Conservation (phyloP, 2,888 invertebrate species). For the Elgonia sp. region DNA sequence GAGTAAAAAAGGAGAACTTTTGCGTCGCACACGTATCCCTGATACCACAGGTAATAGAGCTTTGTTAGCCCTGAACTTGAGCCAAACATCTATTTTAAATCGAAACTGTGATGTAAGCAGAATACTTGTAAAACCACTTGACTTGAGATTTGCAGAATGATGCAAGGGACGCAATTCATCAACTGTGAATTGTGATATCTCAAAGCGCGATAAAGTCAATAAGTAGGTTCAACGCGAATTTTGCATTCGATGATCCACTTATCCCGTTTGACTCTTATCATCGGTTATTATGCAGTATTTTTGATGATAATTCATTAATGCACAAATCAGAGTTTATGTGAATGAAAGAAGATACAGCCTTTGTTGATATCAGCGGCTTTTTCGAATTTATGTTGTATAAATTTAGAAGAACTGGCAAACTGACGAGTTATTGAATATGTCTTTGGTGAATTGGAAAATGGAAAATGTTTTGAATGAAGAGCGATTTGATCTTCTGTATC, state of each 20-base stretch:
- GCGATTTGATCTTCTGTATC: not conserved
- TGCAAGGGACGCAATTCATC: constrained; percentile 27
- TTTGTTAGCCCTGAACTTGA: constrained; percentile 79
- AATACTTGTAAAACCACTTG: constrained; percentile 24
- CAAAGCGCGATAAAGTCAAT: constrained; percentile 32
- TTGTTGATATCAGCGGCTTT: too few species aligned
- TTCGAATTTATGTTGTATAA: too few species aligned
- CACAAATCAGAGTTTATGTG: too few species aligned
- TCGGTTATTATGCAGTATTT: not conserved
- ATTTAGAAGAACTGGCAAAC: too few species aligned
- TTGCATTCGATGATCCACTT: constrained; percentile 37
- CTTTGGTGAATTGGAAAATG: too few species aligned
- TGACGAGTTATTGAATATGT: too few species aligned
- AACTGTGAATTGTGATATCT: constrained; percentile 32
- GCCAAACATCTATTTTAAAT: constrained; percentile 79
- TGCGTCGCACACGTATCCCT: constrained; percentile 98
- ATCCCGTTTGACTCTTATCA: constrained; percentile 42
- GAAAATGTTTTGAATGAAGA: too few species aligned
- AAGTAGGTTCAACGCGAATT: constrained; percentile 47
- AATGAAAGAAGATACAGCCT: too few species aligned
- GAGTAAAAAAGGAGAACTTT: constrained; percentile 97
- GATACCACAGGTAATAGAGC: constrained; percentile 92
- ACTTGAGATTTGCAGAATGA: constrained; percentile 17
- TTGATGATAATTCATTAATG: not conserved
- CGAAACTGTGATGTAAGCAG: constrained; percentile 66